Conservation (phyloP, 2,888 invertebrate genomes). For the Brachylomia viminalis region DNA sequence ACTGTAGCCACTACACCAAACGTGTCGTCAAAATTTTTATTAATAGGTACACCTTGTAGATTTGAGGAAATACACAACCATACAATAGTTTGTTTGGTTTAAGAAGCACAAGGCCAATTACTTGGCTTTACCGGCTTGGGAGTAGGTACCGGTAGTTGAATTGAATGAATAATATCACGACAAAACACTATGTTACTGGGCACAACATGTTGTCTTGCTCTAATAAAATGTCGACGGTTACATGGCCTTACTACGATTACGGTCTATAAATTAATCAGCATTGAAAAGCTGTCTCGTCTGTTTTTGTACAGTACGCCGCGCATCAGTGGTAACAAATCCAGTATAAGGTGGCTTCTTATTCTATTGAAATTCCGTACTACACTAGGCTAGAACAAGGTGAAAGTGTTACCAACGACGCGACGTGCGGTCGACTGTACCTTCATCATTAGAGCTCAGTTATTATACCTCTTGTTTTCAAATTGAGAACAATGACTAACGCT, state of each 20-base stretch:
- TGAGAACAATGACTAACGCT: constrained; percentile 8
- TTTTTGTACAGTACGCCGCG: neutral
- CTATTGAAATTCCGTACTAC: neutral
- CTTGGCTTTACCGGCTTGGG: neutral
- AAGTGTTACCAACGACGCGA: neutral
- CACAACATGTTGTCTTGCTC: neutral
- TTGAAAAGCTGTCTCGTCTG: neutral
- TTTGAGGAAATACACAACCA: too few species aligned
- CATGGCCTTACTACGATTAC: constrained; percentile 14
- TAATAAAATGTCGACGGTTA: constrained; percentile 11
- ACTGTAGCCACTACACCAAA: too few species aligned
- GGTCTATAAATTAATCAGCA: constrained; percentile 44
- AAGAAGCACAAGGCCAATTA: neutral
- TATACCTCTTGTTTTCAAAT: constrained; percentile 11
- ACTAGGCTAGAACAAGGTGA: neutral
- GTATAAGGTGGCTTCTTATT: neutral
- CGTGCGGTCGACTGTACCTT: neutral
- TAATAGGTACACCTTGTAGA: too few species aligned
- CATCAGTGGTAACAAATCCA: neutral
- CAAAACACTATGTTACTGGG: neutral
- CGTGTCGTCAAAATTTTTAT: too few species aligned
- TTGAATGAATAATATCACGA: neutral
- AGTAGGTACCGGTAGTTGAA: neutral
- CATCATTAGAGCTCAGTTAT: constrained; percentile 38
- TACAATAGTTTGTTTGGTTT: too few species aligned